Percentiles rank a stretch among this genome's conserved stretches.
Conservation (phyloP, 2,888 invertebrate genomes). For the Ceramica pisi region DNA sequence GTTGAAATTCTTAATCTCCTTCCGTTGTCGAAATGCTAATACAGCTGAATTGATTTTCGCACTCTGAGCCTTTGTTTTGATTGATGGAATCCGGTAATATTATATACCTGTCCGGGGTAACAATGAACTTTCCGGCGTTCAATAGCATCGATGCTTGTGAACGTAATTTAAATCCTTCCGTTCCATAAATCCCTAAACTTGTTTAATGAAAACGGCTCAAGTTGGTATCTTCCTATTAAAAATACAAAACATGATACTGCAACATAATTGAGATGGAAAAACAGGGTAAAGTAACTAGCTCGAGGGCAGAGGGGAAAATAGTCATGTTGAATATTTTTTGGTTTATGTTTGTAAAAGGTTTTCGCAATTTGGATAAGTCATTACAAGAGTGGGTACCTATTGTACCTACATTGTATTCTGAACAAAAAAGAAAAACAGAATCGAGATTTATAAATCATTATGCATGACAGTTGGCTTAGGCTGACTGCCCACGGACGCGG, state of each 20-base stretch:
- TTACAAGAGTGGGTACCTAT: slow-evolving; percentile 8
- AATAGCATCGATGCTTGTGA: slow-evolving; percentile 40
- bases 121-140: slow-evolving; percentile 48
- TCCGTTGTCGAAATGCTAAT: slow-evolving; percentile 76
- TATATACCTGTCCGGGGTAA: slow-evolving; percentile 51
- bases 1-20: slow-evolving; percentile 80
- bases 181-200: slow-evolving; percentile 26
- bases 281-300: slow-evolving; percentile 28
- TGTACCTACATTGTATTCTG: slow-evolving; percentile 11
- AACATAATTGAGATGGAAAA: slow-evolving; percentile 28
- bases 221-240: slow-evolving; percentile 30
- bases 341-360: slow-evolving; percentile 26
- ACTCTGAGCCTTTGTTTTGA: slow-evolving; percentile 65
- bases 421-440: slow-evolving; percentile 8
- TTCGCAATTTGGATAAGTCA: slow-evolving; percentile 34
- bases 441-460: background rate
- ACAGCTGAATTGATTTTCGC: slow-evolving; percentile 68
- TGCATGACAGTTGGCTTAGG: background rate
- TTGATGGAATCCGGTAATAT: slow-evolving; percentile 66
- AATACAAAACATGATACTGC: slow-evolving; percentile 32
- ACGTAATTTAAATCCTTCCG: slow-evolving; percentile 35
- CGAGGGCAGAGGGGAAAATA: slow-evolving; percentile 14
- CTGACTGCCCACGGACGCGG: no score
- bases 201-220: slow-evolving; percentile 25
- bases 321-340: slow-evolving; percentile 33